Evolutionary conservation across 2,113 vertebrate genomes (phyloP).

Genomic region (Terrapene triunguis): DNA sequence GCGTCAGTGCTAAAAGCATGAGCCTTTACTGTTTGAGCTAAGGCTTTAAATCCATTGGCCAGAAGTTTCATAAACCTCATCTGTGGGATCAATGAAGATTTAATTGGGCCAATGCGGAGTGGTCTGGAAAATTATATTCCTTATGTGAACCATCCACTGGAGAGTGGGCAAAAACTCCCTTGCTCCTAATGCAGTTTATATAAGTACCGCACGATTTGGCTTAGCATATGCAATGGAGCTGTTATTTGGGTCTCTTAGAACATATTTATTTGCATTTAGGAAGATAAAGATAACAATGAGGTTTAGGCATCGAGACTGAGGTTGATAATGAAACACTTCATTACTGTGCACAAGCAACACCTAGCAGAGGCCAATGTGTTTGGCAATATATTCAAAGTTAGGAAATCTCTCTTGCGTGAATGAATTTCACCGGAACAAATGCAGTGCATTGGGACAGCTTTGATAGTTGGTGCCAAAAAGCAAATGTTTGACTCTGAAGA

Average conservation of each 20-base stretch:
- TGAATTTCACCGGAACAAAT: constrained; percentile 31
- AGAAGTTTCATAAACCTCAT: neutral
- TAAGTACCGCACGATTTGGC: neutral
- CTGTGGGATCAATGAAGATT: neutral
- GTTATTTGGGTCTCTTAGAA: neutral
- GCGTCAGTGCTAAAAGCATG: neutral
- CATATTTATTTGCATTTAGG: neutral
- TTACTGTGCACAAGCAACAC: neutral
- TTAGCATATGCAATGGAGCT: neutral
- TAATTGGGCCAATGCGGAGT: neutral
- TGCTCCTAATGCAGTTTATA: neutral
- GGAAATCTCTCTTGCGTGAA: constrained; percentile 29
- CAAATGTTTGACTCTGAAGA: constrained; percentile 59
- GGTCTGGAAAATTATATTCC: neutral
- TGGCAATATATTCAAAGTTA: constrained; percentile 2
- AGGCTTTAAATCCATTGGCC: neutral
- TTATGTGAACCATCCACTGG: neutral
- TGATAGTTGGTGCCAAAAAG: constrained; percentile 41
- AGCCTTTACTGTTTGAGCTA: neutral
- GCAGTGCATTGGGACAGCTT: neutral
- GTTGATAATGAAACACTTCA: neutral
- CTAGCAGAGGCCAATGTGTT: constrained; percentile 27
- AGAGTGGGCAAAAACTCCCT: neutral
- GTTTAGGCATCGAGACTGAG: neutral
- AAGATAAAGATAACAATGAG: neutral